Conservation (phyloP, 1,140 invertebrate species). For the Drosophila baimaii region DNA sequence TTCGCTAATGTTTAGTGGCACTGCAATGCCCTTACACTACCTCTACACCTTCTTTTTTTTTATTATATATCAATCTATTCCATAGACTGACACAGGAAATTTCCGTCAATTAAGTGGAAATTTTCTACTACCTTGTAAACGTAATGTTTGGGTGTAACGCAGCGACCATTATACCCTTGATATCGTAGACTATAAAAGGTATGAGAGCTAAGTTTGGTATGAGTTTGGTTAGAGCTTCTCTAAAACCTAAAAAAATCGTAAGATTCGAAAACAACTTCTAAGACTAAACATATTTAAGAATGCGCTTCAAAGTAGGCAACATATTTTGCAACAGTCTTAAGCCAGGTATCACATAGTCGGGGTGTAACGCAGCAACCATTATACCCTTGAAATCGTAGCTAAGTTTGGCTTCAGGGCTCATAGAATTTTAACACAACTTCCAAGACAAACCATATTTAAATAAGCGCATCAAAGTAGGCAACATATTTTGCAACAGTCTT, state of each 20-base stretch:
- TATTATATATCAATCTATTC: slow-evolving; percentile 16
- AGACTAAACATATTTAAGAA: no score
- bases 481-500: background rate
- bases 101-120: slow-evolving; percentile 52
- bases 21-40: background rate
- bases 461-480: background rate
- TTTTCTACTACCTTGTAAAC: slow-evolving; percentile 6
- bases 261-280: no score
- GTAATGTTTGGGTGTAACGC: background rate
- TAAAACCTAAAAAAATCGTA: no score
- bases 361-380: no score
- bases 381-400: no score
- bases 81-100: slow-evolving; percentile 42
- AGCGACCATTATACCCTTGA: no score
- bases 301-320: background rate
- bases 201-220: background rate
- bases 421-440: no score
- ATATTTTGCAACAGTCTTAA: background rate
- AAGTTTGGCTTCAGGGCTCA: no score
- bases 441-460: no score
- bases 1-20: slow-evolving; percentile 15
- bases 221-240: no score
- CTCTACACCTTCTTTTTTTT: background rate
- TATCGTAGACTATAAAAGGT: background rate
- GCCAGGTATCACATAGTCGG: background rate